A percentile compares a stretch with the other conserved stretches of the same genome.
These are phyloP conservation scores for Amphimedon queenslandica DNA, from an alignment of 37 sponge, comb jelly and placozoan genomes.

Conservation along the genomic window DNA sequence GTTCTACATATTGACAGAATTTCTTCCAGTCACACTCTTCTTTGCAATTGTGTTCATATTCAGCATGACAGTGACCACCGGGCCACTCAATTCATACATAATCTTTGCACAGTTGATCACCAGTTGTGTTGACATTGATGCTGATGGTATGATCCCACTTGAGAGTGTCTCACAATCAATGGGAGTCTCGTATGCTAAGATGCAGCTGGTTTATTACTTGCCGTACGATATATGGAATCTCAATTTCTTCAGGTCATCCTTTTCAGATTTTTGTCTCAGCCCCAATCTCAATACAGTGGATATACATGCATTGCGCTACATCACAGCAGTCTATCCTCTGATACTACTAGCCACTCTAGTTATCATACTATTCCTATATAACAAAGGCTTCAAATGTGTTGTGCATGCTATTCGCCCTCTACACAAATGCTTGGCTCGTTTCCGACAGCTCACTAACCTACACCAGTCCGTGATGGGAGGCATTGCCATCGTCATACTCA, in stretches of 20 bases:
- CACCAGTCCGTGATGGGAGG: slow-evolving; percentile 31
- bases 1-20: slow-evolving; percentile 40
- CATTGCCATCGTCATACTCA: slow-evolving; percentile 56
- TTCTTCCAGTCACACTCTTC: slow-evolving; percentile 46
- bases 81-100: slow-evolving; percentile 48
- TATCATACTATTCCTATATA: slow-evolving; percentile 21
- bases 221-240: slow-evolving; percentile 62
- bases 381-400: not conserved
- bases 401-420: slow-evolving; percentile 22
- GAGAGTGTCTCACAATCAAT: not conserved
- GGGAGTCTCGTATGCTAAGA: not conserved
- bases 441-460: slow-evolving; percentile 6
- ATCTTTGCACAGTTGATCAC: slow-evolving; percentile 45
- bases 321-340: slow-evolving; percentile 43
- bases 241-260: slow-evolving; percentile 28
- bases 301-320: slow-evolving; percentile 19
- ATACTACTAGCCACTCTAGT: slow-evolving; percentile 12
- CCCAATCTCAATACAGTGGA: slow-evolving; percentile 6
- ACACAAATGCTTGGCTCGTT: slow-evolving; percentile 28
- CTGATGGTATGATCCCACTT: slow-evolving; percentile 1
- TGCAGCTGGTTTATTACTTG: not conserved
- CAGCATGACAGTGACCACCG: slow-evolving; percentile 28
- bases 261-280: slow-evolving; percentile 37
- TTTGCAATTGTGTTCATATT: slow-evolving; percentile 47
- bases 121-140: slow-evolving; percentile 11